Percentiles rank a stretch among this genome's conserved stretches.
Evolutionary conservation across 2,888 invertebrate genomes (phyloP).

Genomic region (Sialis lutaria): DNA sequence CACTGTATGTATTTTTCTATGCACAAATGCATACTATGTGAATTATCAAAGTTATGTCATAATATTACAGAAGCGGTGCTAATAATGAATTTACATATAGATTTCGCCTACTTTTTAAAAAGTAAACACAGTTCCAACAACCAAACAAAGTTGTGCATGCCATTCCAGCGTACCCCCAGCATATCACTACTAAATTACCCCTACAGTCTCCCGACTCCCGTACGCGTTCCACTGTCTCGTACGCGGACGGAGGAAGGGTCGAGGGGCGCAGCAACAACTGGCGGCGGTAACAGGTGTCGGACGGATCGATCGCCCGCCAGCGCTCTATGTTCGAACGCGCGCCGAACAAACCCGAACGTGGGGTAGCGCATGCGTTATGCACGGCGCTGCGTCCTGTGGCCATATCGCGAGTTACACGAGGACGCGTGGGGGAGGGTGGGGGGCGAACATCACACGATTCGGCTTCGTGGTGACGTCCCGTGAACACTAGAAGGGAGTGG

Average conservation of each 20-base stretch:
- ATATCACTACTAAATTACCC: no score
- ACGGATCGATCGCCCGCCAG: neutral
- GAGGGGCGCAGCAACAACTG: slow-evolving; percentile 5
- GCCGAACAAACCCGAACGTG: neutral
- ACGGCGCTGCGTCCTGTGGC: neutral
- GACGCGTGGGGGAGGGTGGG: neutral
- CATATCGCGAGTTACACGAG: neutral
- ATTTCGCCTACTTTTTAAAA: no score
- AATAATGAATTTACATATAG: no score
- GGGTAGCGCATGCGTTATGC: neutral
- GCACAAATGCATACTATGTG: no score
- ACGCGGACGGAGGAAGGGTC: neutral
- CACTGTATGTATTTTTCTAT: no score
- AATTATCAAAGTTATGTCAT: no score
- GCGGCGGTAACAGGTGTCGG: slow-evolving; percentile 26
- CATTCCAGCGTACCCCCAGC: no score
- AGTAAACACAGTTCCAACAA: no score
- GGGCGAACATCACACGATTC: neutral
- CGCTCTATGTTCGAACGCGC: neutral
- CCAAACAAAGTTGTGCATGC: no score
- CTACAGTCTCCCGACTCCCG: no score
- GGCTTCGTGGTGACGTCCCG: slow-evolving; percentile 2
- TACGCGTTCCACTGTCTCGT: no score
- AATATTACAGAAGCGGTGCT: no score
- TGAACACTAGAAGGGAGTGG: slow-evolving; percentile 19